Evolutionary conservation across 2,797 vertebrate species (phyloP).

Genomic region (Macroramphosus scolopax): DNA sequence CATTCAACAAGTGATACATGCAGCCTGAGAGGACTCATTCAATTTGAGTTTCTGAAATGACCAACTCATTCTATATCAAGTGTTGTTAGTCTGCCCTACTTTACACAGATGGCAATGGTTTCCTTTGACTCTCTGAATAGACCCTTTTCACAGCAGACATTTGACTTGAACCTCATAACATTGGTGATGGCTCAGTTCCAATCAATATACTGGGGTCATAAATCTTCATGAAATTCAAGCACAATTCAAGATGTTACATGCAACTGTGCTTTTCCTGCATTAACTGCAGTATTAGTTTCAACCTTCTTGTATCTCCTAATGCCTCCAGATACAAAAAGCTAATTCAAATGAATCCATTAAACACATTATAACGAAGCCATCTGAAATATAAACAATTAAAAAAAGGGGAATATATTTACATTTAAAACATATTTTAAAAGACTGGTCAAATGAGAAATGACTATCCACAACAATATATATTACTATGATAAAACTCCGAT

Average conservation of each 20-base stretch:
- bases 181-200: neutral
- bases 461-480: no score
- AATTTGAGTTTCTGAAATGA: no score
- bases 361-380: slow-evolving; percentile 10
- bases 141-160: neutral
- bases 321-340: slow-evolving; percentile 5
- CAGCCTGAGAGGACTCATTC: no score
- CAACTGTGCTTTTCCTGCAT: neutral
- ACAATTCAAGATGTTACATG: neutral
- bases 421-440: slow-evolving; percentile 18
- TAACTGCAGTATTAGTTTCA: neutral
- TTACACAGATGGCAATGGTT: neutral
- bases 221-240: neutral
- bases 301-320: neutral
- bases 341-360: slow-evolving; percentile 1
- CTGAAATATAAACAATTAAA: neutral
- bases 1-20: no score
- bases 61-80: neutral
- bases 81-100: neutral
- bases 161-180: slow-evolving; percentile 3
- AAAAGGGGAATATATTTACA: neutral
- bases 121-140: neutral
- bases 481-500: no score
- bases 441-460: slow-evolving; percentile 14
- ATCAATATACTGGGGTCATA: neutral